Evolutionary conservation across 2,797 vertebrate species (phyloP), one percentile per base, ranked within the genome.

Genomic region (Galagoides demidoff): DNA sequence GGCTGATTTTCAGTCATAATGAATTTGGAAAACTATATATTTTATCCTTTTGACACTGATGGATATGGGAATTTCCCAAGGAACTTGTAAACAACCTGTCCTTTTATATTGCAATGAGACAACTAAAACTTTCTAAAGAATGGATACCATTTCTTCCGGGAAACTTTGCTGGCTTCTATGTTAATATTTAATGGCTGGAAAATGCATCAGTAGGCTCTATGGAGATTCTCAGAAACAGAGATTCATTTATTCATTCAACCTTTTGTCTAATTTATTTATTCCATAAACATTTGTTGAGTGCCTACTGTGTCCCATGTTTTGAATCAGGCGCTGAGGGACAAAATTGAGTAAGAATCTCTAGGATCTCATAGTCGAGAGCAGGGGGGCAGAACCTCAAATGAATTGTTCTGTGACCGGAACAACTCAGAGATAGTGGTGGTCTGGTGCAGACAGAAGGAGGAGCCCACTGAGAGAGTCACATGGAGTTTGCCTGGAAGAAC

Each of bases 151-250:
- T 90, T 95, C 95, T 92, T 92, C 74, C 0, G 0, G 88, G 94
- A 95, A 97, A 83, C 49, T 88, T 84, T 73, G 52, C 34, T 96
- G 66, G 34, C 52, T 89, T 92, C 57, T 66, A 3, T 74, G 79
- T 96, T 85, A 97, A 97, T 96, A 95, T 96, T 97, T 97, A 96
- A 94, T 95, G 66, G 49, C 55, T 78, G 37, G 93, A 78, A 96
- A 96, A 73, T 90, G 63, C 85, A 82, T 87, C 59, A 78, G 22
- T 82, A 93, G 77, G 57, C 25, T 71, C n/a, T 90, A 64, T 13
- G 93, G 61, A 94, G 81, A 77, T 59, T 82, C 77, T 84, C 81
- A 96, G 81, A 92, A 96, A 95, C 29, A 83, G 71, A 37, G 23
- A 78, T 90, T 92, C 64, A 57, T 39, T 73, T 92, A 96, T 78